These are phyloP conservation scores for Cricetomys ansorgei DNA, from an alignment of 2,113 vertebrate species.

Conservation along the genomic window DNA sequence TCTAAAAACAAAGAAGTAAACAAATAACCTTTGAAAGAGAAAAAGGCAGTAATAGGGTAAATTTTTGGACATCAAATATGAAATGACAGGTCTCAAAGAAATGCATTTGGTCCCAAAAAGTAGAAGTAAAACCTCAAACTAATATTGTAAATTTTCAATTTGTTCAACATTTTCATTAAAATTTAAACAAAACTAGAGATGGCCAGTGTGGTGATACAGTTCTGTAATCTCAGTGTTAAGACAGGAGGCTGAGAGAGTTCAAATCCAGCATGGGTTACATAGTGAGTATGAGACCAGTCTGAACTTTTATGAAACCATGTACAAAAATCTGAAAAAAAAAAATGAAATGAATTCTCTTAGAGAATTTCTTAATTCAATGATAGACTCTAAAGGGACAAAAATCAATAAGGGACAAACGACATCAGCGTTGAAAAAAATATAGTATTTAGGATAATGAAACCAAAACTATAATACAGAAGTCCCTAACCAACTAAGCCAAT, in stretches of 20 bases:
- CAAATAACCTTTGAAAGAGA: not conserved
- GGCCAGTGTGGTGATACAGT: not conserved
- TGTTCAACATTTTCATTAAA: not conserved
- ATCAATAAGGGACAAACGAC: not conserved
- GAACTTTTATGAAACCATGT: not conserved
- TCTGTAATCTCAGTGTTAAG: not conserved
- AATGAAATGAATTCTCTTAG: not conserved
- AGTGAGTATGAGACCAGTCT: not conserved
- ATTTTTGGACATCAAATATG: not conserved
- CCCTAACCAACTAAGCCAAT: not conserved
- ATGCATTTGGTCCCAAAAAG: not conserved
- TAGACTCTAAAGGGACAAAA: not conserved
- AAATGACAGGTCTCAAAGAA: not conserved
- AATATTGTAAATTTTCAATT: not conserved
- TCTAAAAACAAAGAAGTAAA: not conserved
- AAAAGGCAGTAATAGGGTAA: not conserved
- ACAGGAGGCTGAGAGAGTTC: not conserved
- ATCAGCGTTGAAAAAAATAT: not conserved
- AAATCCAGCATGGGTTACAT: not conserved
- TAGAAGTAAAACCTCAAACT: not conserved
- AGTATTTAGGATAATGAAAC: not conserved
- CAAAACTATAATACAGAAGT: not conserved
- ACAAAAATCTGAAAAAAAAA: not conserved
- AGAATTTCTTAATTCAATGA: not conserved
- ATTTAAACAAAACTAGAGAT: not conserved